Base-by-base conservation (phyloP, 2,797 vertebrate species). In the Mionectes olivaceus region DNA sequence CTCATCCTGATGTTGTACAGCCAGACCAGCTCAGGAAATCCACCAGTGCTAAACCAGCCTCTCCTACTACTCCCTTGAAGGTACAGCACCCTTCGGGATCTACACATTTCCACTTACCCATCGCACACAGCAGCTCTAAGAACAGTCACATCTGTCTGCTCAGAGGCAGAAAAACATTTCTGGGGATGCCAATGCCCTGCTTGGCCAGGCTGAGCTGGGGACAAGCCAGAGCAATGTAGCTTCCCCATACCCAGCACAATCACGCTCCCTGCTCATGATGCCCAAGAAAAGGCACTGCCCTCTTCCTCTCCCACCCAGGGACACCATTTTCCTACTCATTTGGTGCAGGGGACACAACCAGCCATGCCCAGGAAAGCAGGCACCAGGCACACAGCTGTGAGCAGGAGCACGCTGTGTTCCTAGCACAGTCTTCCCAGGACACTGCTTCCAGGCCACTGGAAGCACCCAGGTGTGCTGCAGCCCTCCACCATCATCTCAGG, bases 211-310 rank as follows among this genome's bases (percentile, higher is more conserved):
- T 90, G 59, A 91, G 25, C 39, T 73, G 76, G 27, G 50, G 60
- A 73, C 24, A 67, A 74, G 19, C 8, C 2, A 7, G 28, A 75
- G 49, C 0, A 0, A 43, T 11, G 33, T 3, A 41, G 56, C 32
- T 55, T 68, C 61, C 74, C 73, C 2, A 1, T 19, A 55, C 5
- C 5, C 63, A 88, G 64, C 64, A 41, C 7, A 5, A 33, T 11
- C 4, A 1, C 27, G 67, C 49, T 52, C 13, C 30, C 43, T 1
- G 1, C 14, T 53, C n/a, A 56, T 27, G 27, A 37, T 1, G 1
- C 8, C 61, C 53, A 35, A 30, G 30, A 25, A 57, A 64, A 91
- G n/a, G 13, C 49, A 68, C 9, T 68, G 37, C 18, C 25, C 23
- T 50, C 7, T 32, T 56, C 59, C 47, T 74, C 9, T 83, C 35